phyloP scores from a whole-genome alignment of 92 coral and sea anemone species.

The Chrysogorgia sp. region DNA sequence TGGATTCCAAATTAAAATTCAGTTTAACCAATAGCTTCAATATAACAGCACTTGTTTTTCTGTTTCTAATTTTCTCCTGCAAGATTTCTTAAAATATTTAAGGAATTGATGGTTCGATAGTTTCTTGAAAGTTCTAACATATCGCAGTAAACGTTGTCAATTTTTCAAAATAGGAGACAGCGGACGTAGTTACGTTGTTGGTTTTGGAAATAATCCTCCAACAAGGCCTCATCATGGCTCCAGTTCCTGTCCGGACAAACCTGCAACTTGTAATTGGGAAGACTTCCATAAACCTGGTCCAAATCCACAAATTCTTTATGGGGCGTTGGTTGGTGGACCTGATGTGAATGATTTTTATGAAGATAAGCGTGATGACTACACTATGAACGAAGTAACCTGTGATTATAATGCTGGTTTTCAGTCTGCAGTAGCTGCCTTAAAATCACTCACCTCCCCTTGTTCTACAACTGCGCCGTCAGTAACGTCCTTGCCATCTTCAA shows the following conservation, averaged over 20 bases:
- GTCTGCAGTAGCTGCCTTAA: conserved; percentile 84
- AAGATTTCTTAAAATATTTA: too few species aligned
- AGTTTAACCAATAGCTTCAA: too few species aligned
- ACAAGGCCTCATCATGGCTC: conserved; percentile 78
- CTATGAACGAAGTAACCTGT: conserved; percentile 77
- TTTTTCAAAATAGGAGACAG: conserved; percentile 72
- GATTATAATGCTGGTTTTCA: conserved; percentile 91
- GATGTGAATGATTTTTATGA: conserved; percentile 61
- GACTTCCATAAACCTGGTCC: conserved; percentile 51
- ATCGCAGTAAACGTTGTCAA: not conserved
- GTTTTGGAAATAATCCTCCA: conserved; percentile 77
- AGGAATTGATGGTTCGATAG: too few species aligned
- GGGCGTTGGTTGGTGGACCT: conserved; percentile 88
- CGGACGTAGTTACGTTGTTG: conserved; percentile 83
- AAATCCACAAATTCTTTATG: conserved; percentile 75
- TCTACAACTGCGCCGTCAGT: not conserved
- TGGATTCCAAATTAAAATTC: not conserved
- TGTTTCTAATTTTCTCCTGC: too few species aligned
- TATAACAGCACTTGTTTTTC: too few species aligned
- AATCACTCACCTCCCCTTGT: conserved; percentile 31
- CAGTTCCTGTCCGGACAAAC: conserved; percentile 72
- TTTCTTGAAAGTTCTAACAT: too few species aligned
- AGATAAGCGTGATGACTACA: conserved; percentile 71
- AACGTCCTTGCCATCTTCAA: not conserved
- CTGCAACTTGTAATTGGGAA: conserved; percentile 64